These are phyloP conservation scores for Agriopis marginaria DNA, from an alignment of 2,888 invertebrate species.

Conservation along the genomic window DNA sequence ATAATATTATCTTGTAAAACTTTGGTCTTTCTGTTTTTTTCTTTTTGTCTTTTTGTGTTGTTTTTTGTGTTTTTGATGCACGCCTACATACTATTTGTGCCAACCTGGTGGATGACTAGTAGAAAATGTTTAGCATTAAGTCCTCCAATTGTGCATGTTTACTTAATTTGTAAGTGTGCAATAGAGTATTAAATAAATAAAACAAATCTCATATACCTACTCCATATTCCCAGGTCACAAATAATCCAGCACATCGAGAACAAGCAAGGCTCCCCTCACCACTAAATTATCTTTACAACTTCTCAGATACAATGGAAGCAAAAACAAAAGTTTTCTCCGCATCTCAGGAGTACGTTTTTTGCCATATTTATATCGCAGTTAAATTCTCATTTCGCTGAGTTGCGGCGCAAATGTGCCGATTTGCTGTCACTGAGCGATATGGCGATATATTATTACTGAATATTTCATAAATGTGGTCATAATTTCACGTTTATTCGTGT, in stretches of 20 bases:
- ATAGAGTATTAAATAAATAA: too few species aligned
- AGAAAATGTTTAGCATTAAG: too few species aligned
- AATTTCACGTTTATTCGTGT: constrained; percentile 30
- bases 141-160: too few species aligned
- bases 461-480: constrained; percentile 34
- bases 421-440: constrained; percentile 36
- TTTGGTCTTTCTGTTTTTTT: too few species aligned
- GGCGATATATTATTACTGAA: constrained; percentile 33
- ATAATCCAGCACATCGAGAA: constrained; percentile 17
- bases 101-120: too few species aligned
- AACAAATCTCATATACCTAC: constrained; percentile 3
- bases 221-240: constrained; percentile 12
- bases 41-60: too few species aligned
- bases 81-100: too few species aligned
- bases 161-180: too few species aligned
- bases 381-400: constrained; percentile 40
- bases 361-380: constrained; percentile 41
- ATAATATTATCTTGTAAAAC: too few species aligned
- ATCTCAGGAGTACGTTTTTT: constrained; percentile 32
- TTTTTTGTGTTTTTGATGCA: too few species aligned
- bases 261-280: constrained; percentile 18
- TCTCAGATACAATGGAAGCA: constrained; percentile 33
- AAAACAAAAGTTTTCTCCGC: constrained; percentile 33
- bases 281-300: constrained; percentile 37
- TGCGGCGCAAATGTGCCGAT: constrained; percentile 36